These are phyloP conservation scores for Gonioctena quinquepunctata DNA, from an alignment of 1,140 invertebrate species.

Conservation along the genomic window DNA sequence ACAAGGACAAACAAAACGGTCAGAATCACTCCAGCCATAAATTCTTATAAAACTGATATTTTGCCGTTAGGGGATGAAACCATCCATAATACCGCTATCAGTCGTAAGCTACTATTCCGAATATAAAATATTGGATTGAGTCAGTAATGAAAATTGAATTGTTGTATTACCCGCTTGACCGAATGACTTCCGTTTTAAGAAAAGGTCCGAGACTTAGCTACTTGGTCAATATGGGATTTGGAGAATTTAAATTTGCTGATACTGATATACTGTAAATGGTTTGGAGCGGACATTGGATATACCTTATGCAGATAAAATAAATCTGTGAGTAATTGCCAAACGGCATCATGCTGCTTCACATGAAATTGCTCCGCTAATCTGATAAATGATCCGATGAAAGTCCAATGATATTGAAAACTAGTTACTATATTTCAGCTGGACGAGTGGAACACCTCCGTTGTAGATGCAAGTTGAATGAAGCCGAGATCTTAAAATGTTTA, in stretches of 20 bases:
- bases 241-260: slow-evolving; percentile 49
- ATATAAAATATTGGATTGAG: slow-evolving; percentile 35
- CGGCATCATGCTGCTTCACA: not conserved
- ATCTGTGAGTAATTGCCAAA: not conserved
- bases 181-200: slow-evolving; percentile 40
- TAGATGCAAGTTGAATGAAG: too few species aligned
- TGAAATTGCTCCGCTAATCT: too few species aligned
- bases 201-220: slow-evolving; percentile 42
- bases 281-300: slow-evolving; percentile 5
- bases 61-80: not conserved
- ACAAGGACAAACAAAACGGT: too few species aligned
- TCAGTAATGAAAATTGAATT: slow-evolving; percentile 42
- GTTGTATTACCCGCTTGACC: slow-evolving; percentile 40
- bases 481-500: too few species aligned
- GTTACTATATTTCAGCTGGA: too few species aligned
- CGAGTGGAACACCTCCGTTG: too few species aligned
- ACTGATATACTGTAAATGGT: slow-evolving; percentile 48
- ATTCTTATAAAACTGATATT: slow-evolving; percentile 2
- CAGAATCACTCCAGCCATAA: too few species aligned
- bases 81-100: slow-evolving; percentile 21
- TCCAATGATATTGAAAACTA: too few species aligned
- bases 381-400: too few species aligned
- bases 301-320: not conserved
- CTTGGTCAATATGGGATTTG: slow-evolving; percentile 47
- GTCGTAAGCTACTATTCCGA: slow-evolving; percentile 25